Evolutionary conservation across 2,888 invertebrate species (phyloP).

Genomic region (Theodoxus fluviatilis): DNA sequence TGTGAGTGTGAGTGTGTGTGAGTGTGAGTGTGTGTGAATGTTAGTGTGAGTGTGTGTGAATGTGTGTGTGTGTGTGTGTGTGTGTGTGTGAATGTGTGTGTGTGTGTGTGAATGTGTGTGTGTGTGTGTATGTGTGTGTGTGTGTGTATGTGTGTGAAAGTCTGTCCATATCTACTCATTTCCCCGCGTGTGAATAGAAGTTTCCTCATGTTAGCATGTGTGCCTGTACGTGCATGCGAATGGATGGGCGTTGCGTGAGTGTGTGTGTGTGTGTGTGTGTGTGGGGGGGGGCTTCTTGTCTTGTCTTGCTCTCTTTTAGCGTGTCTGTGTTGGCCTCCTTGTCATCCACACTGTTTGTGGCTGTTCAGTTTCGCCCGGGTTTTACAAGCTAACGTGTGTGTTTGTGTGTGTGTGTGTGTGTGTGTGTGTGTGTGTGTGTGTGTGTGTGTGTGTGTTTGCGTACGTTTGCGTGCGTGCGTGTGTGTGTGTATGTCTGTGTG

Average conservation of each 20-base stretch:
- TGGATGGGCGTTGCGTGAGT: background rate
- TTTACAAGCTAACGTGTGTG: no score
- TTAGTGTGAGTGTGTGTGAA: background rate
- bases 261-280: constrained; percentile 23
- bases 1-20: background rate
- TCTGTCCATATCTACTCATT: constrained; percentile 16
- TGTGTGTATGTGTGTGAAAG: constrained; percentile 3
- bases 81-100: background rate
- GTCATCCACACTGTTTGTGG: no score
- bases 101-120: constrained; percentile 10
- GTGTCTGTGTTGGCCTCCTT: no score
- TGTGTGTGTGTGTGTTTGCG: background rate
- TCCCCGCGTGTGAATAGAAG: constrained; percentile 3
- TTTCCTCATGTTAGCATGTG: background rate
- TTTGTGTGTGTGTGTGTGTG: constrained; percentile 4
- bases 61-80: background rate
- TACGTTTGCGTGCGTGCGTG: background rate
- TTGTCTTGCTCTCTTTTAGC: no score
- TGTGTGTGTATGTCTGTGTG: constrained; percentile 21
- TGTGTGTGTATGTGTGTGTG: background rate
- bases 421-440: background rate
- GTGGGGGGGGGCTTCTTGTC: no score
- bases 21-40: background rate
- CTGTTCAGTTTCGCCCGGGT: no score
- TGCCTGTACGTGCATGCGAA: background rate